A percentile compares a stretch with the other conserved stretches of the same genome.
Evolutionary conservation across 2,888 invertebrate genomes (phyloP).

Genomic region (Tipula helvola): DNA sequence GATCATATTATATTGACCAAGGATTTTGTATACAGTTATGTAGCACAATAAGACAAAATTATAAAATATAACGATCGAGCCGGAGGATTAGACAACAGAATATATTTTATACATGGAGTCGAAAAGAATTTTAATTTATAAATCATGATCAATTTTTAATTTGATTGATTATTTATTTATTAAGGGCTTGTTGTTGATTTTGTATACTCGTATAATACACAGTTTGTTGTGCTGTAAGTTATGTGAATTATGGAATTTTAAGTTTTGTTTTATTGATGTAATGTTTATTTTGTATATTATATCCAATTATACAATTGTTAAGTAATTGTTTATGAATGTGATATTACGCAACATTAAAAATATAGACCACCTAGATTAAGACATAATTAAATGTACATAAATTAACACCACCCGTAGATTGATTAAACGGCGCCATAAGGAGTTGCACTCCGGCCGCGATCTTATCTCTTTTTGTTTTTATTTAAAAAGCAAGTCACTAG

Average conservation of each 20-base stretch:
- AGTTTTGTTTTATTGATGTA: not conserved
- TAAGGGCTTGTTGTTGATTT: not conserved
- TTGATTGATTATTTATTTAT: not conserved
- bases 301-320: not conserved
- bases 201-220: not conserved
- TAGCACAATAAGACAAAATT: not conserved
- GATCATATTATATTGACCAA: not conserved
- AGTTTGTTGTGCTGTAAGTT: not conserved
- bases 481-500: not conserved
- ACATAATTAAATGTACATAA: not conserved
- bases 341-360: not conserved
- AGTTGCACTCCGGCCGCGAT: not conserved
- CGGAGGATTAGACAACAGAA: not conserved
- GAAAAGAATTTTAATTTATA: not conserved
- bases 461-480: not conserved
- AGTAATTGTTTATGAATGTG: not conserved
- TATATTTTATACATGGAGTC: not conserved
- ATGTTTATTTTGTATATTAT: not conserved
- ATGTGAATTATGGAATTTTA: not conserved
- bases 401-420: not conserved
- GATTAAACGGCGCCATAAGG: not conserved
- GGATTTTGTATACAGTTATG: not conserved
- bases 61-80: not conserved
- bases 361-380: not conserved
- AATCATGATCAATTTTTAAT: conserved; percentile 4